Evolutionary conservation across 2,888 invertebrate species (phyloP), one percentile per base, ranked within the genome.

Genomic region (Steinernema hermaphroditum): DNA sequence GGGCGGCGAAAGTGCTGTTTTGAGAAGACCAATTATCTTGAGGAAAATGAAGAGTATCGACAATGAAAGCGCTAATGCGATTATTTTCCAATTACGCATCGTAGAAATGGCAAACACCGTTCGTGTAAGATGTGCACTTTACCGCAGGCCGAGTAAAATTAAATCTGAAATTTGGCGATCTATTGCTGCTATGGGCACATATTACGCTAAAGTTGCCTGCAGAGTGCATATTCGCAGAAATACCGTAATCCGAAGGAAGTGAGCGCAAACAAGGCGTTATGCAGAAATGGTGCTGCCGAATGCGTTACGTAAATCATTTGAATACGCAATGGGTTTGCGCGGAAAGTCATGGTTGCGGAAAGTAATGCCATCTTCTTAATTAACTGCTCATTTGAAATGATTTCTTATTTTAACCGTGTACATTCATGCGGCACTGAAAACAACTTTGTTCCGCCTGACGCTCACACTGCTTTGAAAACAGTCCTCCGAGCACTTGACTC

Each of bases 31-130:
- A 62, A 62, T 62, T 62, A 62, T 62, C 32, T 62, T n/a, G 29
- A 34, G 2, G 62, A 24, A 29, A 62, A 62, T 32, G 32, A 62
- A 29, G 62, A 46, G 62, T 32, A 62, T 62, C 62, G 62, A 12
- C 62, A 62, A 62, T 62, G 62, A 62, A 62, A 29, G 27, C 6
- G 22, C 32, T 62, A 62, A 62, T 62, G 62, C 32, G 62, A 62
- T 62, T 62, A 62, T 62, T 62, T 62, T 62, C 62, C 32, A 62
- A 62, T 62, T 62, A 62, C 62, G 16, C 62, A 62, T 32, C 62
- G 16, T 29, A 2, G 62, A 62, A 62, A 62, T 62, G 62, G 27
- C 62, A 62, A 62, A 62, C 62, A 62, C 16, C 32, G 62, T 62
- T 62, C 22, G 12, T 62, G 32, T 62, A 27, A 16, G 22, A 27